Conservation (phyloP, 2,797 vertebrate species). For the Sciurus vulgaris region DNA sequence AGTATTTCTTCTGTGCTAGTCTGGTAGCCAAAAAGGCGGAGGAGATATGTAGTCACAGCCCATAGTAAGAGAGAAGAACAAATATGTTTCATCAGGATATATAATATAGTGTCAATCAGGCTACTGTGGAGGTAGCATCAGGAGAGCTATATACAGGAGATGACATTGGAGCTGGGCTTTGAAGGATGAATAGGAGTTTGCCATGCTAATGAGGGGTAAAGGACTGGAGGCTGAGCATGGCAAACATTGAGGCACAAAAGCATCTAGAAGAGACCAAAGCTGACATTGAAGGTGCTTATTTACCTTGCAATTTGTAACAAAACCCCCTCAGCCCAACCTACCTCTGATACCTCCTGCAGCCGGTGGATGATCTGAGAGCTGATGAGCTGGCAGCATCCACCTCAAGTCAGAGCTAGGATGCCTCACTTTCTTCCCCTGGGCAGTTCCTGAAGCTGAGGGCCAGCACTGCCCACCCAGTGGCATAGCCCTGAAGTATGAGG, state of each 20-base stretch:
- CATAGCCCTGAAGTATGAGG: not conserved
- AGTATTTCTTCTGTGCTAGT: not conserved
- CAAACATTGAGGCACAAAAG: not conserved
- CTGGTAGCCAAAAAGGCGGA: not conserved
- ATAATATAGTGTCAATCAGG: not conserved
- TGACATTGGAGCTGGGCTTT: not conserved
- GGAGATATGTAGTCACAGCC: not conserved
- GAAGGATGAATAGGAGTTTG: not conserved
- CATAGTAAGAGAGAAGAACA: not conserved
- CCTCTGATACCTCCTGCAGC: not conserved
- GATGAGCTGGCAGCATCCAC: not conserved
- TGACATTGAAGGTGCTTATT: not conserved
- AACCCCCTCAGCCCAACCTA: not conserved
- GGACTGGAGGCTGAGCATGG: not conserved
- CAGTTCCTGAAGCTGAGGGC: not conserved
- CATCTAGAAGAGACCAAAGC: not conserved
- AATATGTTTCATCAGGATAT: not conserved
- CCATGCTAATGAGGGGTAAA: not conserved
- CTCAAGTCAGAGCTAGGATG: not conserved
- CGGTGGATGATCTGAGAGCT: not conserved
- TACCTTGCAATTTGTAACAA: not conserved
- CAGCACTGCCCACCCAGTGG: not conserved
- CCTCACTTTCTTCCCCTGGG: not conserved
- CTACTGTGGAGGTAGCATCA: not conserved
- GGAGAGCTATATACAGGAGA: not conserved